Percentiles rank a stretch among this genome's conserved stretches.
phyloP scores from a whole-genome alignment of 2,888 invertebrate genomes.

The Dioctria rufipes region DNA sequence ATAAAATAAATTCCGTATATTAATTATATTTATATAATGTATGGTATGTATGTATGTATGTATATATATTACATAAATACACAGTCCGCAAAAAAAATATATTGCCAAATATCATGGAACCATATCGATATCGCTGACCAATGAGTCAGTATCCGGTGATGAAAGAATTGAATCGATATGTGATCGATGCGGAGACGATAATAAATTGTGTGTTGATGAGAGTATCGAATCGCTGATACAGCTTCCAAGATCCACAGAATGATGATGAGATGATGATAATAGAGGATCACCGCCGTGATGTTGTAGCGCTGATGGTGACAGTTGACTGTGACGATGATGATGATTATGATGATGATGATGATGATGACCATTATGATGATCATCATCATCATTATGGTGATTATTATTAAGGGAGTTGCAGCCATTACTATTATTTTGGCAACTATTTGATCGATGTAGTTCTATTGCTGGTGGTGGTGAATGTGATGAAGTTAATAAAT shows the following conservation, averaged over 20 bases:
- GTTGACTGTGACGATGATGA: constrained; percentile 51
- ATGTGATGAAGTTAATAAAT: constrained; percentile 70
- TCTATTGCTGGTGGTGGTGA: constrained; percentile 68
- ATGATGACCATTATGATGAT: too few relatives aligned
- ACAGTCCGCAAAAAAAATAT: too few relatives aligned
- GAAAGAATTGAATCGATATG: constrained; percentile 72
- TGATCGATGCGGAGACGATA: constrained; percentile 63
- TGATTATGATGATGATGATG: constrained; percentile 58
- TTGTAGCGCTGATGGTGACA: constrained; percentile 57
- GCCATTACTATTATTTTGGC: constrained; percentile 33
- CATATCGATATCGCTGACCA: constrained; percentile 73
- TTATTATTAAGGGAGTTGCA: constrained; percentile 27
- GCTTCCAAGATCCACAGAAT: constrained; percentile 66
- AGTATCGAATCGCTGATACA: constrained; percentile 72
- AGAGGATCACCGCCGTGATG: constrained; percentile 66
- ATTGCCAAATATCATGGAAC: constrained; percentile 69
- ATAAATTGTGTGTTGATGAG: constrained; percentile 68
- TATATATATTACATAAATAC: too few relatives aligned
- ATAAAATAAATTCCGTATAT: background rate
- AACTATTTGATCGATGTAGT: constrained; percentile 54
- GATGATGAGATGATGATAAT: constrained; percentile 67
- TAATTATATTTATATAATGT: background rate
- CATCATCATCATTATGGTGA: constrained; percentile 51
- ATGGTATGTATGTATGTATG: background rate
- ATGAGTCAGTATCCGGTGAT: constrained; percentile 73